phyloP scores from a whole-genome alignment of 2,797 vertebrate species.

The Cirrhinus molitorella region DNA sequence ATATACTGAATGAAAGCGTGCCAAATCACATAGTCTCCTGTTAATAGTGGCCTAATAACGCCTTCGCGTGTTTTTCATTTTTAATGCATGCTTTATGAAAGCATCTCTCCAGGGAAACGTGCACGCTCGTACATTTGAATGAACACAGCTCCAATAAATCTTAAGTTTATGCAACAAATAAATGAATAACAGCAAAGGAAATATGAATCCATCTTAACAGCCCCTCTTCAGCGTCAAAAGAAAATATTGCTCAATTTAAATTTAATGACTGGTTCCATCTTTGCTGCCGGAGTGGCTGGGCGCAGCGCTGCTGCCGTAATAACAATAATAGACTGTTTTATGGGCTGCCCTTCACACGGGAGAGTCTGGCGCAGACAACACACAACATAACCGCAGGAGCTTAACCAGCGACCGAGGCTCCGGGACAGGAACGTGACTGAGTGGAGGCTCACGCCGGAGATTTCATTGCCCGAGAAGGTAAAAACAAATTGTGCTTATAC shows the following conservation, averaged over 20 bases:
- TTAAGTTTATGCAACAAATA: conserved; percentile 75
- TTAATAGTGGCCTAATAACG: conserved; percentile 68
- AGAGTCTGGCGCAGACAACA: conserved; percentile 54
- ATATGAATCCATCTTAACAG: conserved; percentile 70
- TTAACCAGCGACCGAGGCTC: conserved; percentile 38
- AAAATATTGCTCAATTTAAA: conserved; percentile 84
- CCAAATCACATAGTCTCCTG: conserved; percentile 62
- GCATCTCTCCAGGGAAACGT: conserved; percentile 39
- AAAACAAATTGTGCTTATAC: conserved; percentile 7
- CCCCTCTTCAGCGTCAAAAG: conserved; percentile 71
- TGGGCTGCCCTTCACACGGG: conserved; percentile 72
- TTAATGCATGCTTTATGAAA: conserved; percentile 56
- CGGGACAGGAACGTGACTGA: conserved; percentile 21
- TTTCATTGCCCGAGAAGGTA: conserved; percentile 1
- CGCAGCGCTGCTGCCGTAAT: conserved; percentile 73
- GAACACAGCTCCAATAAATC: conserved; percentile 68
- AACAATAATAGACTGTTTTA: conserved; percentile 80
- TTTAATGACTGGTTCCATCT: conserved; percentile 80
- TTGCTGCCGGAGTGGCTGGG: conserved; percentile 69
- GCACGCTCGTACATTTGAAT: conserved; percentile 60
- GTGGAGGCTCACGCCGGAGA: not conserved
- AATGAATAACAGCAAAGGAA: conserved; percentile 69
- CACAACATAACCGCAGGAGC: conserved; percentile 58
- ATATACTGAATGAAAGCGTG: conserved; percentile 56
- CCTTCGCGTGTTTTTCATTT: conserved; percentile 63